Evolutionary conservation across 2,888 invertebrate species (phyloP), one percentile per base, ranked within the genome.

Genomic region (Aspidapion aeneum): DNA sequence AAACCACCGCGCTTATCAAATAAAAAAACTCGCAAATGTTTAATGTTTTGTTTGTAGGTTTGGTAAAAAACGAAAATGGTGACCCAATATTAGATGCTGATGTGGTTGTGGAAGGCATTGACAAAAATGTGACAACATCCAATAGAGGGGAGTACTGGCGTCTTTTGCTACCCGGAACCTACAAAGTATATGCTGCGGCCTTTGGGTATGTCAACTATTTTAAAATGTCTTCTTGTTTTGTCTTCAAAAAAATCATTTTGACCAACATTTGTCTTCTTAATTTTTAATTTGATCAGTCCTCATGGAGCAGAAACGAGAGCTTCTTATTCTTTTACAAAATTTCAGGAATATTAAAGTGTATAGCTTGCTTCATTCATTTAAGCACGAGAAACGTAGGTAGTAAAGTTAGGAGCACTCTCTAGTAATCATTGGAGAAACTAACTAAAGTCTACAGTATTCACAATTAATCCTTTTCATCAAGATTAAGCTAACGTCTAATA

Each of bases 131-230:
- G 12, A 86, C 86, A 1, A 90, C 93, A 0, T 91, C 93, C 0
- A 82, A 84, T 52, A 82, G 86, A 18, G 99, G 99, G 2, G 95
- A 97, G 78, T 99, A 90, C 81, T 99, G 98, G 98, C 84, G 99
- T 64, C 82, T 99, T 57, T 82, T 99, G 21, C 81, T 93, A 18
- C 97, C 98, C 0, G 98, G 97, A 65, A 83, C 83, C 2, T 98
- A 98, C 78, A 84, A 84, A 21, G 82, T 97, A 68, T 87, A 85
- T 66, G 93, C 89, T 0, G 73, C 81, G 49, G 91, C 91, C 58
- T 84, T 85, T 75, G 92, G 93, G 92, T 94, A 80, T 81, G 81
- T 64, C 12, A 17, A 58, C 9, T 55, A n/a, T n/a, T n/a, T n/a
- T n/a, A n/a, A n/a, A n/a, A 51, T 48, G 22, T 50, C 56, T 55